A percentile compares a stretch with the other conserved stretches of the same genome.
Evolutionary conservation across 2,113 vertebrate species (phyloP).

Genomic region (Eidolon helvum): DNA sequence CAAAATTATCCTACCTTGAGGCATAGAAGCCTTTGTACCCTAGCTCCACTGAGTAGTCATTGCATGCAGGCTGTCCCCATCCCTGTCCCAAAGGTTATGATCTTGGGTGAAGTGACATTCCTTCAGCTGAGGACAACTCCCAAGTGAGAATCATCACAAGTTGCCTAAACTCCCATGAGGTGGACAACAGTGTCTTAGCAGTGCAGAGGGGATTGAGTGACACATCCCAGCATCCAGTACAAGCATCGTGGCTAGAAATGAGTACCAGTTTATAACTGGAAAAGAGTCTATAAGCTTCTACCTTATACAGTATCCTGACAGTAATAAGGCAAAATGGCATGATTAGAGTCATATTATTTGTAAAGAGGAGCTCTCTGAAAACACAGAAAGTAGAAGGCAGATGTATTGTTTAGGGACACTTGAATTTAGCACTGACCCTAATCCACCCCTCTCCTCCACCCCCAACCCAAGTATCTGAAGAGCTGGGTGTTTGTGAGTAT

Average conservation of each 20-base stretch:
- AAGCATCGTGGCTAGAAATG: not conserved
- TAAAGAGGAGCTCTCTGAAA: not conserved
- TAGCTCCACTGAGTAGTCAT: not conserved
- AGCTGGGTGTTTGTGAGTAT: not conserved
- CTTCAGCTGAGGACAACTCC: not conserved
- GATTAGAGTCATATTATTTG: not conserved
- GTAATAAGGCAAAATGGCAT: not conserved
- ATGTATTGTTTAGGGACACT: not conserved
- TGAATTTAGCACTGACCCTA: not conserved
- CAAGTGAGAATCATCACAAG: not conserved
- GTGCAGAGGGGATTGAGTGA: not conserved
- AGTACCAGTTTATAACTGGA: not conserved
- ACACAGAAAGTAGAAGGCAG: not conserved
- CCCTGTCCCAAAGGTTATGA: not conserved
- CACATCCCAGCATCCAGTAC: too few species aligned
- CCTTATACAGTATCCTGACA: not conserved
- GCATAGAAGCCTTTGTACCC: not conserved
- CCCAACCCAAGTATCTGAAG: not conserved
- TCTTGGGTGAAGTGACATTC: not conserved
- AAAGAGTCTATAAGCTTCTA: not conserved
- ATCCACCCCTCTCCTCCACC: not conserved
- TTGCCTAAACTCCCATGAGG: not conserved
- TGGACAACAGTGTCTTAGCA: not conserved
- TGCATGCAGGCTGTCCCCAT: not conserved
- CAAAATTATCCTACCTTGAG: not conserved